Percentiles rank a stretch among this genome's conserved stretches.
phyloP scores from a whole-genome alignment of 2,888 invertebrate genomes.

The Andrena flavipes region DNA sequence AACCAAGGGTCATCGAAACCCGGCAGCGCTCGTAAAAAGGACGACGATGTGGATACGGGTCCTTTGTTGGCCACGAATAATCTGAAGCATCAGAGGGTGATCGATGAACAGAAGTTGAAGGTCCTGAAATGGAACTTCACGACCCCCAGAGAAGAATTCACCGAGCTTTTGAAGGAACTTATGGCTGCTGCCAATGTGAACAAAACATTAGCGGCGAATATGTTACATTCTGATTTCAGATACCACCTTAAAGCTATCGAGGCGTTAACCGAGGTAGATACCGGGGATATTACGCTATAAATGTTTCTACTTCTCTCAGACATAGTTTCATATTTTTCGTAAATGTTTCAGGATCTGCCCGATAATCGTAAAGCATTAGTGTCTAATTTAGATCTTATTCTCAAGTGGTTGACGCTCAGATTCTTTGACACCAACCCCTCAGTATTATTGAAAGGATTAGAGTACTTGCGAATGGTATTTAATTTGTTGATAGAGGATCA shows the following conservation, averaged over 20 bases:
- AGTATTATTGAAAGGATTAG: conserved; percentile 97
- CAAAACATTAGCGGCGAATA: conserved; percentile 93
- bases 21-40: conserved; percentile 89
- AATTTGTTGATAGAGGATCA: conserved; percentile 91
- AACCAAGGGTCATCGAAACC: conserved; percentile 71
- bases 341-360: conserved; percentile 87
- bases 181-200: conserved; percentile 96
- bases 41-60: conserved; percentile 92
- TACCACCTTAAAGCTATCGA: conserved; percentile 98
- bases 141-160: conserved; percentile 96
- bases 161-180: conserved; percentile 95
- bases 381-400: conserved; percentile 96
- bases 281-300: background rate
- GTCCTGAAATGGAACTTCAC: conserved; percentile 98
- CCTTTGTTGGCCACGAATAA: conserved; percentile 91
- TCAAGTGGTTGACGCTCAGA: conserved; percentile 98
- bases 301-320: background rate
- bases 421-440: conserved; percentile 99
- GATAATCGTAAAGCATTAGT: conserved; percentile 92
- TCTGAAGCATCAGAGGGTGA: conserved; percentile 95
- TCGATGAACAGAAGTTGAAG: conserved; percentile 97
- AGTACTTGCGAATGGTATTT: conserved; percentile 95
- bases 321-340: conserved; percentile 7
- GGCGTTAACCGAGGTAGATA: conserved; percentile 89
- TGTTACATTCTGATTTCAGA: conserved; percentile 97